phyloP scores from a whole-genome alignment of 1,140 invertebrate genomes.

The Ceratina japonica region DNA sequence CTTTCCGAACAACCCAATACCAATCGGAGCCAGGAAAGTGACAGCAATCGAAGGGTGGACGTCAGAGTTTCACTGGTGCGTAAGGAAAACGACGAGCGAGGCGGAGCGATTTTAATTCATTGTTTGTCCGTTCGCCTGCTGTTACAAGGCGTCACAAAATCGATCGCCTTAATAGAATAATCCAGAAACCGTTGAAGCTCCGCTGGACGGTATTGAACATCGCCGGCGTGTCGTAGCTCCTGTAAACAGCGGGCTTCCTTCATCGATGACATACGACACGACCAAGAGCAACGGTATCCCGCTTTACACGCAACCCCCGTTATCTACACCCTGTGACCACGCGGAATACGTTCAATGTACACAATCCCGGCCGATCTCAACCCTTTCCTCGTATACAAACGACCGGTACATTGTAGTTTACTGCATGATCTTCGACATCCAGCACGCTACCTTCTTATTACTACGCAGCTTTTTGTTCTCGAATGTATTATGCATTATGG shows the following conservation, averaged over 20 bases:
- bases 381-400: conserved; percentile 2
- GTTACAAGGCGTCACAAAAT: neutral
- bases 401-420: neutral
- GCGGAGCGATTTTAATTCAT: neutral
- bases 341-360: conserved; percentile 16
- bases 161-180: conserved; percentile 50
- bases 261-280: conserved; percentile 42
- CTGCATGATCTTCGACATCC: conserved; percentile 7
- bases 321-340: conserved; percentile 25
- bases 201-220: conserved; percentile 14
- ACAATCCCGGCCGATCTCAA: neutral
- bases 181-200: conserved; percentile 52
- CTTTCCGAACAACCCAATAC: too few relatives aligned
- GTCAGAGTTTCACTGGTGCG: neutral
- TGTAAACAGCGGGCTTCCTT: conserved; percentile 45
- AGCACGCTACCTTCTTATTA: conserved; percentile 3
- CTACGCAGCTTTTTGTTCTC: neutral
- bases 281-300: conserved; percentile 12
- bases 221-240: conserved; percentile 16
- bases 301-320: conserved; percentile 29
- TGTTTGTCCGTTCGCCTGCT: neutral
- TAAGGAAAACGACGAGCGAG: neutral
- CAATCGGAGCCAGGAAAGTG: too few relatives aligned
- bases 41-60: too few relatives aligned
- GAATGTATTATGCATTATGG: neutral